phyloP scores from a whole-genome alignment of 1,140 invertebrate genomes.

The Parapsyche elsis region DNA sequence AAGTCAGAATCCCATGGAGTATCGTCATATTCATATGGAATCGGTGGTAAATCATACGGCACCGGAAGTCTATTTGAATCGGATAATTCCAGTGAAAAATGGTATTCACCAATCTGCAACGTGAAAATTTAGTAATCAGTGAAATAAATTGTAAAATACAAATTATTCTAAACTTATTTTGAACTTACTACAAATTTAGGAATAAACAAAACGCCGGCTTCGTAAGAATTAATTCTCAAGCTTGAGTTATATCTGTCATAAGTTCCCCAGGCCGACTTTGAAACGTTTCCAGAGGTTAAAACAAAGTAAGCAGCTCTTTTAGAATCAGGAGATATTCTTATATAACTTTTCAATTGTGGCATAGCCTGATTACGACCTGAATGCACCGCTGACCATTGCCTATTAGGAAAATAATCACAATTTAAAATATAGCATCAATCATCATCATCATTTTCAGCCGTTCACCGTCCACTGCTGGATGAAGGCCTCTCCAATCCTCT shows the following conservation, averaged over 20 bases:
- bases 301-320: constrained; percentile 80
- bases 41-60: constrained; percentile 63
- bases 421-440: neutral
- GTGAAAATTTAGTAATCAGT: neutral
- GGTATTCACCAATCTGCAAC: constrained; percentile 61
- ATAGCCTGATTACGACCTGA: constrained; percentile 79
- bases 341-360: constrained; percentile 95
- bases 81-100: constrained; percentile 58
- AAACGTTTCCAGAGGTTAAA: constrained; percentile 92
- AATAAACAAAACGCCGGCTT: constrained; percentile 90
- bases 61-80: constrained; percentile 58
- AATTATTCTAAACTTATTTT: neutral
- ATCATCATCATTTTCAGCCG: no score
- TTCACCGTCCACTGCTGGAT: no score
- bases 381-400: constrained; percentile 84
- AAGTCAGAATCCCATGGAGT: constrained; percentile 59
- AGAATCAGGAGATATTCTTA: constrained; percentile 77
- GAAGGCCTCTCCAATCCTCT: no score
- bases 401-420: constrained; percentile 62
- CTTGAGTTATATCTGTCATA: constrained; percentile 74
- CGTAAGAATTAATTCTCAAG: constrained; percentile 86
- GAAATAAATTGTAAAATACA: neutral
- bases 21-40: constrained; percentile 60
- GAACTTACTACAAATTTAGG: constrained; percentile 83
- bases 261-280: constrained; percentile 95